phyloP scores from a whole-genome alignment of 2,797 vertebrate species.

The Halcyon chelicuti region DNA sequence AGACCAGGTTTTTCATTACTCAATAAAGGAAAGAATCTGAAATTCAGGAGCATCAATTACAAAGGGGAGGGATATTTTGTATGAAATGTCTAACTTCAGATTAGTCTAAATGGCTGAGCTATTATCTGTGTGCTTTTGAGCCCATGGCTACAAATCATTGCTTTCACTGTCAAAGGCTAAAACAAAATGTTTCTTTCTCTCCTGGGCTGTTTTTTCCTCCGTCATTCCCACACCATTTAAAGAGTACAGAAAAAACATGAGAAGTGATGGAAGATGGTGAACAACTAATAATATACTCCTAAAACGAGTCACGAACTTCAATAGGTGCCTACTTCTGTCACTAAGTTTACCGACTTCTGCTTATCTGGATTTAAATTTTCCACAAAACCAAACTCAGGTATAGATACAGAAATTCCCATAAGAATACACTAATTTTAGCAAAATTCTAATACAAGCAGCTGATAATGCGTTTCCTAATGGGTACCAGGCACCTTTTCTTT shows the following conservation, averaged over 20 bases:
- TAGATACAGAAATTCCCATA: neutral
- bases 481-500: neutral
- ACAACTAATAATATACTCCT: neutral
- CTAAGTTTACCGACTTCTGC: neutral
- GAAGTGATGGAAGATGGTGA: neutral
- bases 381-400: neutral
- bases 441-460: rapidly evolving
- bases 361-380: neutral
- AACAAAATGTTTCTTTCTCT: neutral
- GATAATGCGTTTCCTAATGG: neutral
- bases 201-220: neutral
- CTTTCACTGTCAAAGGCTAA: neutral
- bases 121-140: neutral
- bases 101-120: neutral
- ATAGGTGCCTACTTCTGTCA: neutral
- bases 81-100: neutral
- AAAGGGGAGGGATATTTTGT: neutral
- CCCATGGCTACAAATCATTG: neutral
- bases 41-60: neutral
- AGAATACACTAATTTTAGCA: neutral
- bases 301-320: neutral
- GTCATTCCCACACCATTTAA: neutral
- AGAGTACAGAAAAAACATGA: neutral
- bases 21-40: constrained; percentile 3
- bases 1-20: constrained; percentile 40